Evolutionary conservation across 2,888 invertebrate genomes (phyloP).

Genomic region (Tryphoninae sp.): DNA sequence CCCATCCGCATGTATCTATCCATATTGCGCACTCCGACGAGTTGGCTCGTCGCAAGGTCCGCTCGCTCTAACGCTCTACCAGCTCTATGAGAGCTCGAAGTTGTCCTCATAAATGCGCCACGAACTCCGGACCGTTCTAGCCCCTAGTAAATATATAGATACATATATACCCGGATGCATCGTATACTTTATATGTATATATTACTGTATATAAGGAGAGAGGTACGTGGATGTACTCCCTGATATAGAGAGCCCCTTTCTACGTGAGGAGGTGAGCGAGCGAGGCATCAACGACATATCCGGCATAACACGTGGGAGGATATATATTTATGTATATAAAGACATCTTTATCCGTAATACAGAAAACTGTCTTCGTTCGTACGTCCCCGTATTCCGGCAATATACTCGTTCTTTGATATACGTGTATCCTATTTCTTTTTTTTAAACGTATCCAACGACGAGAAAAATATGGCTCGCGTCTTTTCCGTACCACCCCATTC

Average conservation of each 20-base stretch:
- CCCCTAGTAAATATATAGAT: conserved; percentile 35
- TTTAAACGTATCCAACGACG: conserved; percentile 9
- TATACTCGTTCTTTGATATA: conserved; percentile 24
- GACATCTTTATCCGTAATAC: conserved; percentile 25
- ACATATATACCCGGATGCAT: conserved; percentile 15
- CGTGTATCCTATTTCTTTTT: conserved; percentile 32
- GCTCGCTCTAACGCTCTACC: conserved; percentile 30
- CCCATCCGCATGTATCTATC: conserved; percentile 69
- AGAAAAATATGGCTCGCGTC: conserved; percentile 21
- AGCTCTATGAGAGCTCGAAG: conserved; percentile 67
- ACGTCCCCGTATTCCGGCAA: conserved; percentile 2
- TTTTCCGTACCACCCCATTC: background rate
- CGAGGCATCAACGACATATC: conserved; percentile 49
- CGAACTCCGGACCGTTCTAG: conserved; percentile 59
- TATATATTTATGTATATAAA: conserved; percentile 25
- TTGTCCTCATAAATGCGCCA: conserved; percentile 72
- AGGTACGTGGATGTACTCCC: conserved; percentile 58
- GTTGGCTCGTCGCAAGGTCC: conserved; percentile 59
- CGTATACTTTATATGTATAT: conserved; percentile 22
- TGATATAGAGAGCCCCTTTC: conserved; percentile 43
- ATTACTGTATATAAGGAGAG: conserved; percentile 34
- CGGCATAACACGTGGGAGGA: conserved; percentile 36
- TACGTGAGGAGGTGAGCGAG: conserved; percentile 42
- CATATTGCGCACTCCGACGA: conserved; percentile 63
- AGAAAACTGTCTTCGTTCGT: conserved; percentile 15